Conservation (phyloP, 2,797 vertebrate genomes). For the Gymnothorax javanicus region DNA sequence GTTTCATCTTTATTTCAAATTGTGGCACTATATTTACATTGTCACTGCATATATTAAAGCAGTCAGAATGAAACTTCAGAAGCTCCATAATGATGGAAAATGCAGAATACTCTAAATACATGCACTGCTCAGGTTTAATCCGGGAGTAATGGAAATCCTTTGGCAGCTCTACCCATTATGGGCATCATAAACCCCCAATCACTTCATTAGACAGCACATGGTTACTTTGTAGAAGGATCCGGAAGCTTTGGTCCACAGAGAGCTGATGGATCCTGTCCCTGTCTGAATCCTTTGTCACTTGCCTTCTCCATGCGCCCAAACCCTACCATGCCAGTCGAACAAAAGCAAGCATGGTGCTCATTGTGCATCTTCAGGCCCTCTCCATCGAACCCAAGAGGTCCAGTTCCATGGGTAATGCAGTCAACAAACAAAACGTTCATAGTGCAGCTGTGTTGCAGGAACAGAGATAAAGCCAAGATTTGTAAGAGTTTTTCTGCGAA, state of each 20-base stretch:
- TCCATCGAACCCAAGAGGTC: background rate
- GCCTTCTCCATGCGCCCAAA: background rate
- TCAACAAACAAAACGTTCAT: background rate
- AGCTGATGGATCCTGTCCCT: background rate
- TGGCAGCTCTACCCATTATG: background rate
- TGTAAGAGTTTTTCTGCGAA: background rate
- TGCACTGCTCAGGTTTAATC: background rate
- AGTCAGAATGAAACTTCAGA: background rate
- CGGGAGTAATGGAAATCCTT: background rate
- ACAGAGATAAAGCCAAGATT: background rate
- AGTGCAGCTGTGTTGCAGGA: background rate
- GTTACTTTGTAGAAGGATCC: background rate
- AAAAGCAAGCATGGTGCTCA: background rate
- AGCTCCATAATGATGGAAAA: background rate
- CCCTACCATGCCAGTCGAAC: background rate
- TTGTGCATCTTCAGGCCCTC: background rate
- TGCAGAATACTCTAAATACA: background rate
- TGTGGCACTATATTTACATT: background rate
- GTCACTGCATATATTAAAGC: background rate
- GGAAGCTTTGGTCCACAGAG: background rate
- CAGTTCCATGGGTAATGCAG: background rate
- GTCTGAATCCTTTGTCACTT: background rate
- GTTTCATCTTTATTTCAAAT: background rate
- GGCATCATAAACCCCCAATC: background rate
- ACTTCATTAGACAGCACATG: background rate